These are phyloP conservation scores for Poecilia gillii DNA, from an alignment of 2,797 vertebrate genomes.

Conservation along the genomic window DNA sequence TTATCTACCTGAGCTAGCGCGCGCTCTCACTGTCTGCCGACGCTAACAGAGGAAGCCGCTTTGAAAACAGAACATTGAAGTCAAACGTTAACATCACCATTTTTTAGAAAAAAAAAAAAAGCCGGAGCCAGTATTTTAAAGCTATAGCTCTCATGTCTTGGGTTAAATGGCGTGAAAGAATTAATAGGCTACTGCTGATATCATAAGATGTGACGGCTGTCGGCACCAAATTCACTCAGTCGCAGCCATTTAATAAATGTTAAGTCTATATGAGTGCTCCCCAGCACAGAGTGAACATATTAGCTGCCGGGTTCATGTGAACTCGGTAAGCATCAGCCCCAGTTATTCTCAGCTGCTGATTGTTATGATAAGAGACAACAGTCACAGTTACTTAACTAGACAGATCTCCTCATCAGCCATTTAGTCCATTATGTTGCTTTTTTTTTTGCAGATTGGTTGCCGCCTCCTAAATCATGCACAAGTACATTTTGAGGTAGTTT, in stretches of 20 bases:
- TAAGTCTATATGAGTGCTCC: constrained; percentile 9
- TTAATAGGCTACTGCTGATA: constrained; percentile 15
- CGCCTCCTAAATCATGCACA: not conserved
- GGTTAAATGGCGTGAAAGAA: constrained; percentile 29
- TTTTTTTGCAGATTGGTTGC: not conserved
- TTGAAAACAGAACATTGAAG: not conserved
- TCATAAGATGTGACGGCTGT: constrained; percentile 29
- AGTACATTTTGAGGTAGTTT: not conserved
- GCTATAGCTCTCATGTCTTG: constrained; percentile 5
- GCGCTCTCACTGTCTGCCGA: not conserved
- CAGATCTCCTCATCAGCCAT: not conserved
- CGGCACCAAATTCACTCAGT: constrained; percentile 17
- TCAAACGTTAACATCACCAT: not conserved
- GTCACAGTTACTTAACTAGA: constrained; percentile 1
- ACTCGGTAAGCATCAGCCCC: constrained; percentile 1
- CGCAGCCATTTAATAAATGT: constrained; percentile 23
- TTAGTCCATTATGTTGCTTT: not conserved
- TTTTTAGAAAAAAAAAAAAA: not conserved
- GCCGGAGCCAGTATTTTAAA: constrained; percentile 18
- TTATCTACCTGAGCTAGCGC: not conserved
- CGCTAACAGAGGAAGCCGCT: not conserved
- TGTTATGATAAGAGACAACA: not conserved
- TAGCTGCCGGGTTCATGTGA: constrained; percentile 25
- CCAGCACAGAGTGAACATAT: constrained; percentile 21
- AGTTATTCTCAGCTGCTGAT: not conserved